phyloP scores from a whole-genome alignment of 2,797 vertebrate species.

The Gymnopithys bicolor region DNA sequence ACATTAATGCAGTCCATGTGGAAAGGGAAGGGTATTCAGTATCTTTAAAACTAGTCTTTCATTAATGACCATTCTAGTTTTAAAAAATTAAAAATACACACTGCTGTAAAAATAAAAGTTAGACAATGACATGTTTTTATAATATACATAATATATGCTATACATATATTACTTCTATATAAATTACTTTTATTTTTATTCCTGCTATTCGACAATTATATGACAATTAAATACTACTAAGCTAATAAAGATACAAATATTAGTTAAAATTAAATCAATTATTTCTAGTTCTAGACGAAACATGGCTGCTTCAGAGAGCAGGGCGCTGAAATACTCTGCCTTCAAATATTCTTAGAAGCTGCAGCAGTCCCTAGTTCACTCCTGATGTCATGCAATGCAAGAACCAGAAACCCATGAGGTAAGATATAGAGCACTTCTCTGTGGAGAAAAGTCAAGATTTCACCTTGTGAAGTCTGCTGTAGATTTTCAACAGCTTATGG shows the following conservation, averaged over 20 bases:
- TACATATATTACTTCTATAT: neutral
- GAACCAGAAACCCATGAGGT: slow-evolving; percentile 11
- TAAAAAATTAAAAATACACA: neutral
- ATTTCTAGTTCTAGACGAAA: neutral
- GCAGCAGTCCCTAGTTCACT: neutral
- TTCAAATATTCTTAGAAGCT: neutral
- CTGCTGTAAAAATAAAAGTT: neutral
- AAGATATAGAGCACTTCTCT: slow-evolving; percentile 18
- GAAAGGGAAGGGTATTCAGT: neutral
- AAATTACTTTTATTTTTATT: neutral
- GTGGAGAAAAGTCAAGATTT: slow-evolving; percentile 23
- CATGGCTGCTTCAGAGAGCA: neutral
- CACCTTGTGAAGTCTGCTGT: slow-evolving; percentile 7
- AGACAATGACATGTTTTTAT: neutral
- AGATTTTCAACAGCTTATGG: neutral
- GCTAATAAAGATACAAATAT: neutral
- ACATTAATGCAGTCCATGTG: neutral
- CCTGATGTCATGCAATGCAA: neutral
- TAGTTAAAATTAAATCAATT: neutral
- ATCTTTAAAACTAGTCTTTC: neutral
- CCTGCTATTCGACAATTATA: neutral
- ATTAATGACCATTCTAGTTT: neutral
- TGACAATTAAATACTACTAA: neutral
- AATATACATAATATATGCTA: neutral
- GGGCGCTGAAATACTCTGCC: neutral